Base-by-base conservation (phyloP, 2,888 invertebrate species). In the Masnerella sp. region DNA sequence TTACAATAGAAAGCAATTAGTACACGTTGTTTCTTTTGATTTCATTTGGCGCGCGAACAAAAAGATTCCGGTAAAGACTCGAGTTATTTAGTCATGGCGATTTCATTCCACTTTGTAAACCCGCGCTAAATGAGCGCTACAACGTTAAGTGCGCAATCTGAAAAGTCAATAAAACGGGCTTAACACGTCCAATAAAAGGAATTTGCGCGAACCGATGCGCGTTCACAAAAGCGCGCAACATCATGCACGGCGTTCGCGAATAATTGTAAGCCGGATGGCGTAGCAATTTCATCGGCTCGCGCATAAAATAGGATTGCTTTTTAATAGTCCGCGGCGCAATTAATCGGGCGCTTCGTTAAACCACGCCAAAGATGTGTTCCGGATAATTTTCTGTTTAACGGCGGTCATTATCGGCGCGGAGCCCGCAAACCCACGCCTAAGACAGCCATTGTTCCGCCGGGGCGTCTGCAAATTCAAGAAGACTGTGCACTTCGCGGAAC, bases 331-430 rank as follows among this genome's bases (percentile, higher is more conserved):
- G 43, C 59, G 20, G 52, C 49, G 67, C 71, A 65, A 70, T 75
- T 69, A 74, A 75, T 74, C 73, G 72, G 64, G 52, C 65, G 68
- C 68, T 74, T 77, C 76, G 75, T 76, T 77, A 73, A 78, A 73
- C 74, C 72, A 59, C 36, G 42, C 45, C 59, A 67, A 61, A 70
- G 64, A 74, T 73, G 32, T 74, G 71, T 67, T 74, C 68, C 28
- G 40, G 54, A 69, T 64, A 69, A 69, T 74, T 64, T 81, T 79
- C 68, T 77, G 76, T 75, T 71, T 54, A 72, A 77, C 74, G 65
- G 36, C 75, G 70, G 77, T 77, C 80, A 83, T 83, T 82, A 83
- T 79, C 74, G 79, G 72, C 56, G 28, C 22, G 70, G 73, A 49
- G 42, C 32, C 32, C 22, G 28, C 18, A 20, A 61, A 18, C 59